These are phyloP conservation scores for western clawed frog (Xenopus tropicalis) DNA, from an alignment of 2,113 vertebrate species.

Conservation along the genomic window DNA sequence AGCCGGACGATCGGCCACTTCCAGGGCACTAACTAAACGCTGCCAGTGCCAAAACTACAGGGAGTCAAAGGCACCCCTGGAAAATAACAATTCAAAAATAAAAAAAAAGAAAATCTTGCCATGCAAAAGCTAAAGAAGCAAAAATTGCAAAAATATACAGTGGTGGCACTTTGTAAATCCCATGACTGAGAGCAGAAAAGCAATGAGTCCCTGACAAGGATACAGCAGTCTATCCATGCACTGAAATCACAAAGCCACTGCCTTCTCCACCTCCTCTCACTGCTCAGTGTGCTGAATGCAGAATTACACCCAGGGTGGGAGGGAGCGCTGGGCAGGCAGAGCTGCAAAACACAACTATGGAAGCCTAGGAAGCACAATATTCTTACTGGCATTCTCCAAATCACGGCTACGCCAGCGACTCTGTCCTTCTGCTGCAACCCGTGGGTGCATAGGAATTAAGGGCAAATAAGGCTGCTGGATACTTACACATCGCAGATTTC, in stretches of 20 bases:
- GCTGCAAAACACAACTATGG: slow-evolving; percentile 26
- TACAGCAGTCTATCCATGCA: slow-evolving; percentile 39
- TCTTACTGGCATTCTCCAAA: slow-evolving; percentile 23
- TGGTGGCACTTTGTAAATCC: slow-evolving; percentile 22
- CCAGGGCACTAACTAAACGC: slow-evolving; percentile 19
- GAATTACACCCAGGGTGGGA: slow-evolving; percentile 29
- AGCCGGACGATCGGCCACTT: background rate
- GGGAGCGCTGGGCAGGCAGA: slow-evolving; percentile 24
- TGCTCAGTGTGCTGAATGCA: slow-evolving; percentile 40
- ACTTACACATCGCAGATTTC: too few relatives aligned
- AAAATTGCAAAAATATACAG: slow-evolving; percentile 2
- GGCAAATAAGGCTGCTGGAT: too few relatives aligned
- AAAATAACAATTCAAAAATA: background rate
- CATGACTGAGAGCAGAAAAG: slow-evolving; percentile 11
- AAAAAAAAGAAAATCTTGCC: background rate
- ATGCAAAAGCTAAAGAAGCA: background rate
- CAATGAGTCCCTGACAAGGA: slow-evolving; percentile 12
- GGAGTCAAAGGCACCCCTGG: background rate
- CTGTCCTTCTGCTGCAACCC: background rate
- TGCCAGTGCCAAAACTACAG: slow-evolving; percentile 3
- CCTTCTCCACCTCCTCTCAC: slow-evolving; percentile 25
- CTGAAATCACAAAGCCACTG: slow-evolving; percentile 34
- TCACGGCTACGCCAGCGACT: background rate
- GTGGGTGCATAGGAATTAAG: background rate
- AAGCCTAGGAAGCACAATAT: slow-evolving; percentile 38